Conservation (phyloP, 2,113 vertebrate species). For the Zootoca vivipara region DNA sequence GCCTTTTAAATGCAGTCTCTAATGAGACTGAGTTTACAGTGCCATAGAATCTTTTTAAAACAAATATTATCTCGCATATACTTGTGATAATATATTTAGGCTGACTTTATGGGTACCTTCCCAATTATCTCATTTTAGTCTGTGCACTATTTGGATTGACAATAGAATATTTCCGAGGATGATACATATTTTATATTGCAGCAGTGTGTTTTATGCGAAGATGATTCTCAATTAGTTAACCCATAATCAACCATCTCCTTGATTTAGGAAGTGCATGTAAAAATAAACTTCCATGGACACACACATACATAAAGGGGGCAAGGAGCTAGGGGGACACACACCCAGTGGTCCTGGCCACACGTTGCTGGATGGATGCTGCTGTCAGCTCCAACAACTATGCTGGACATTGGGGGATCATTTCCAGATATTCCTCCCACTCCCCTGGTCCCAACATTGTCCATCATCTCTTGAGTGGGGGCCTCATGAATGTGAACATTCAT, state of each 20-base stretch:
- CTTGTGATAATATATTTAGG: constrained; percentile 86
- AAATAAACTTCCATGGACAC: background rate
- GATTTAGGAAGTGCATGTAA: background rate
- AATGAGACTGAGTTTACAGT: constrained; percentile 90
- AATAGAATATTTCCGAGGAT: constrained; percentile 73
- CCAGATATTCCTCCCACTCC: background rate
- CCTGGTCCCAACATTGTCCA: no score
- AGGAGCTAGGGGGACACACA: background rate
- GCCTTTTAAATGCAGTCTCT: constrained; percentile 89
- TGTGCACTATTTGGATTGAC: constrained; percentile 76
- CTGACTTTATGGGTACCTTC: constrained; percentile 84
- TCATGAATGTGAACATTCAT: background rate
- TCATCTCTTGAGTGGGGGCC: background rate
- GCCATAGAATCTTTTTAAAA: constrained; percentile 89
- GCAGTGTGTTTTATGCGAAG: constrained; percentile 50
- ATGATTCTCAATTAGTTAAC: constrained; percentile 70
- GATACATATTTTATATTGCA: constrained; percentile 66
- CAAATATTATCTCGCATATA: constrained; percentile 89
- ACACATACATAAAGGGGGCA: no score
- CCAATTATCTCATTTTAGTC: constrained; percentile 85
- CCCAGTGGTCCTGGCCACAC: background rate
- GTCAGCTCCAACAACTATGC: background rate
- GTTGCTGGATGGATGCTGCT: background rate
- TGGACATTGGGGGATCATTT: no score
- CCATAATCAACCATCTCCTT: constrained; percentile 48